phyloP scores from a whole-genome alignment of 2,113 vertebrate genomes.

The Spizaetus ornatus region DNA sequence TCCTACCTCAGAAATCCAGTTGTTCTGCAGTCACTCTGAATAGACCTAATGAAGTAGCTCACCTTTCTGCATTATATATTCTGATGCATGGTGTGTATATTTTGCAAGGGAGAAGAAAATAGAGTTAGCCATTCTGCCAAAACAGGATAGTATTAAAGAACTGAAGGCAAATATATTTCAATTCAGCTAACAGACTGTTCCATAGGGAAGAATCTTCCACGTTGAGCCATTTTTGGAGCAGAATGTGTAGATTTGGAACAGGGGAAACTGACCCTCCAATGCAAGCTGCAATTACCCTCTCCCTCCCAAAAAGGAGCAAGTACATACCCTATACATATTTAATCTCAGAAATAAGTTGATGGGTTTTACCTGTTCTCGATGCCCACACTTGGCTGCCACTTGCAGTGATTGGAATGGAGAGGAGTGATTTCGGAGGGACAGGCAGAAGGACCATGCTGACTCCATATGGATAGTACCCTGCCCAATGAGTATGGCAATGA shows the following conservation, averaged over 20 bases:
- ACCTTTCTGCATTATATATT: conserved; percentile 45
- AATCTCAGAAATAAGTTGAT: conserved; percentile 7
- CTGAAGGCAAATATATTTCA: conserved; percentile 21
- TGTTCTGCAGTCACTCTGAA: conserved; percentile 54
- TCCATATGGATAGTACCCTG: conserved; percentile 74
- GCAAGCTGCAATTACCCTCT: background rate
- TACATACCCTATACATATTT: background rate
- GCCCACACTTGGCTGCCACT: conserved; percentile 57
- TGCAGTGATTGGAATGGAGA: conserved; percentile 62
- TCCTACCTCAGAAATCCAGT: conserved; percentile 60
- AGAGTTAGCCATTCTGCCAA: conserved; percentile 40
- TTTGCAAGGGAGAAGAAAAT: conserved; percentile 46
- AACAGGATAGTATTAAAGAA: conserved; percentile 26
- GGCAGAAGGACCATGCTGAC: conserved; percentile 69
- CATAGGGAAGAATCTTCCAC: background rate
- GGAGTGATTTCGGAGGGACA: conserved; percentile 42
- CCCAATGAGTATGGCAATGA: conserved; percentile 73
- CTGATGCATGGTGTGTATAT: conserved; percentile 36
- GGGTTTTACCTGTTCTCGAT: conserved; percentile 71
- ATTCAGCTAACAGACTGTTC: background rate
- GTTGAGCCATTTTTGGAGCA: background rate
- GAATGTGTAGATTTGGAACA: background rate
- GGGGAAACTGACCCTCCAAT: background rate
- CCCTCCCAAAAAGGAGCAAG: conserved; percentile 4
- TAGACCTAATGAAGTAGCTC: conserved; percentile 53